Conservation (phyloP, 1,140 invertebrate genomes). For the Thalassaphorura encarpata region DNA sequence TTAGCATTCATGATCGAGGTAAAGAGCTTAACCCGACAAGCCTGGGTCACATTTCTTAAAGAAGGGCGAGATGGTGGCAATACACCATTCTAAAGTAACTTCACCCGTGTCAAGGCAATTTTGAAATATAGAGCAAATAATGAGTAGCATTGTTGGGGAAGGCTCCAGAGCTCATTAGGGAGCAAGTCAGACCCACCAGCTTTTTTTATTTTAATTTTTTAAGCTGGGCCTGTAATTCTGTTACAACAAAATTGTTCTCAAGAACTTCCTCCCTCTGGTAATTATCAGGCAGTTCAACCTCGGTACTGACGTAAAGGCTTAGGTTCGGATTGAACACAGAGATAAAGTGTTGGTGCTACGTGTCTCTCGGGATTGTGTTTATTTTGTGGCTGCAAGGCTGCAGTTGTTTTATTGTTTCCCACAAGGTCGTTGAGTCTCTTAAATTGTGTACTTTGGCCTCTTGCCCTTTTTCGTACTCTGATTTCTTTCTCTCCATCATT, state of each 20-base stretch:
- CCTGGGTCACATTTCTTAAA: slow-evolving; percentile 10
- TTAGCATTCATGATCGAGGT: slow-evolving; percentile 21
- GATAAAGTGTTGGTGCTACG: not conserved
- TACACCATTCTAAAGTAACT: not conserved
- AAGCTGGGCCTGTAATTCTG: not conserved
- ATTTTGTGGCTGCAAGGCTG: not conserved
- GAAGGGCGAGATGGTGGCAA: slow-evolving; percentile 5
- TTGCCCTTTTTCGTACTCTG: not conserved
- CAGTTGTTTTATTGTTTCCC: not conserved
- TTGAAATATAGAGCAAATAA: slow-evolving; percentile 1
- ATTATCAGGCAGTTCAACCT: not conserved
- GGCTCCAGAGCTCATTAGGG: slow-evolving; percentile 18
- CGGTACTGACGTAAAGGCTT: not conserved
- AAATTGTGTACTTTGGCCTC: not conserved
- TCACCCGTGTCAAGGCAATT: not conserved
- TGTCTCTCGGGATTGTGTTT: not conserved
- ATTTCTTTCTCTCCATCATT: no score
- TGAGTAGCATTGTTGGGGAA: not conserved
- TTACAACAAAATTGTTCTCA: not conserved
- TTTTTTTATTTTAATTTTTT: slow-evolving; percentile 10
- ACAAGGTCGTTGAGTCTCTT: not conserved
- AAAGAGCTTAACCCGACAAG: slow-evolving; percentile 24
- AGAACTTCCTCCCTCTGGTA: not conserved
- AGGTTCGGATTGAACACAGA: not conserved
- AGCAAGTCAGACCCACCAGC: slow-evolving; percentile 9